Evolutionary conservation across 2,113 vertebrate species (phyloP), one percentile per base, ranked within the genome.

Genomic region (Apodemus sylvaticus): DNA sequence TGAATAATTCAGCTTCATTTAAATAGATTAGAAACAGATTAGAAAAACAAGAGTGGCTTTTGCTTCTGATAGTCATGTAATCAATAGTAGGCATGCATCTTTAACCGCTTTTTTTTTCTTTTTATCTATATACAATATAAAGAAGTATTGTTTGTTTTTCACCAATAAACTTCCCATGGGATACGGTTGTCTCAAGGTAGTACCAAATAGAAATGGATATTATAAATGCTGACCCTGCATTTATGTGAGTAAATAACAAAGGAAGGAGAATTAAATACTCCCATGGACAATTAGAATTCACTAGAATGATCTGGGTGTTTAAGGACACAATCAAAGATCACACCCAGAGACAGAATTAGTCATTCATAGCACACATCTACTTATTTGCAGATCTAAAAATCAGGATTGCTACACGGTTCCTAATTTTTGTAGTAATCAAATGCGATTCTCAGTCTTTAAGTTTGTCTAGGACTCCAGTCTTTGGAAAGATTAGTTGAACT

Each of bases 351-450:
- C 16, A 93, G 19, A 89, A 76, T 92, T 74, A 48, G 34, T 51
- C 86, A 86, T 88, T 92, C 20, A 79, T 88, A 76, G 87, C 86
- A 77, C 39, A 82, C 68, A 64, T 5, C 51, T 64, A 76, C 9
- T 20, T 83, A 73, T 93, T 86, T 85, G 20, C 45, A 94, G 29
- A 93, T 92, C 76, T 87, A 22, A 90, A 94, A 85, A 85, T 94
- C 53, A 96, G n/a, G 13, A 79, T 89, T 66, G 93, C 42, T 62
- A 16, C 58, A 68, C 24, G 64, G 68, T 29, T 97, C 86, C 22
- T 29, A 29, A n/a, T 73, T 82, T 77, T 86, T 96, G 77, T 68
- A 87, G 77, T 79, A 86, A 93, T 89, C 55, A 86, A 91, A 31
- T 89, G 48, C 22, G 77, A 31, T 89, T 86, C 62, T 90, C 81